Evolutionary conservation across 2,113 vertebrate species (phyloP).

Genomic region (Stigmatopora argus): DNA sequence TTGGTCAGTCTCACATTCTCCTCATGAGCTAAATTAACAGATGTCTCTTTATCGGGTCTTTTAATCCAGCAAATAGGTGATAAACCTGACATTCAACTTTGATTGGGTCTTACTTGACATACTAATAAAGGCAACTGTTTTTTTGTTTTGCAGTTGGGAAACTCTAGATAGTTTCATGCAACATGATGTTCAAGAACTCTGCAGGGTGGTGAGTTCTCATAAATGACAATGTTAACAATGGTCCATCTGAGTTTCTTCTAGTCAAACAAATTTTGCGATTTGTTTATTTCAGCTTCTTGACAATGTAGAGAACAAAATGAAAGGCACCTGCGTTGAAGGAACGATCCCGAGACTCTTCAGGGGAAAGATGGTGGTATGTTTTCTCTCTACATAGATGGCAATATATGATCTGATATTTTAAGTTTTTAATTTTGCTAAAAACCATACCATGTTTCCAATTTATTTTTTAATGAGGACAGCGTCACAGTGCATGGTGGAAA

Average conservation of each 20-base stretch:
- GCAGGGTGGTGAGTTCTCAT: conserved; percentile 90
- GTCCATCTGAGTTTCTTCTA: not conserved
- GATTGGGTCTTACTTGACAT: too few species aligned
- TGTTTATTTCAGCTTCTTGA: conserved; percentile 84
- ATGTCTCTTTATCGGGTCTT: too few species aligned
- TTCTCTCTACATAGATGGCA: too few species aligned
- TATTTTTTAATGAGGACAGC: too few species aligned
- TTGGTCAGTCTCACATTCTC: too few species aligned
- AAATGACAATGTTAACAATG: not conserved
- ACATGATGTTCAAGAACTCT: conserved; percentile 95
- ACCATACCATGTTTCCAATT: too few species aligned
- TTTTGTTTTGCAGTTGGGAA: conserved; percentile 81
- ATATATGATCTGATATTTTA: not conserved
- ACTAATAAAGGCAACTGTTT: not conserved
- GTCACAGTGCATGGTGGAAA: not conserved
- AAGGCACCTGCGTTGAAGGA: conserved; percentile 98
- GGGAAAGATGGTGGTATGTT: conserved; percentile 97
- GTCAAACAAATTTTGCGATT: not conserved
- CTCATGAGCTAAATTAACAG: too few species aligned
- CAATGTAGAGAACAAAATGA: conserved; percentile 99
- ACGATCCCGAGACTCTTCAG: conserved; percentile 97
- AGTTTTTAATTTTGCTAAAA: too few species aligned
- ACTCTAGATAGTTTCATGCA: conserved; percentile 99
- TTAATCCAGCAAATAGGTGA: too few species aligned
- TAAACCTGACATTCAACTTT: too few species aligned